These are phyloP conservation scores for Acipenser ruthenus DNA, from an alignment of 2,797 vertebrate genomes.

Conservation along the genomic window DNA sequence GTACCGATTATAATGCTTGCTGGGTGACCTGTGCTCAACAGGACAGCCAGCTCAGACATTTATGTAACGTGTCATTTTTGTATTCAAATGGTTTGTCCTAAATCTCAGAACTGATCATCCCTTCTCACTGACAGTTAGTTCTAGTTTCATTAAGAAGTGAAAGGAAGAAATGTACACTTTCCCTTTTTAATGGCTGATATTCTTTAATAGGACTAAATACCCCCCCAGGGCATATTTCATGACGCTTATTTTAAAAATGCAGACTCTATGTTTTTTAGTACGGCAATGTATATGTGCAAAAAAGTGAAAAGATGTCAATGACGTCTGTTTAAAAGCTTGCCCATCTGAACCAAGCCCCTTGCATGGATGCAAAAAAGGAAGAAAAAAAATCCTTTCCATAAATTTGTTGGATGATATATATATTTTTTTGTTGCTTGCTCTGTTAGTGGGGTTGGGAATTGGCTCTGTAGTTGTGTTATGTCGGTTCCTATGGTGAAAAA, in stretches of 20 bases:
- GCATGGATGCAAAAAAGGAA: slow-evolving; percentile 26
- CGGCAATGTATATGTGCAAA: slow-evolving; percentile 30
- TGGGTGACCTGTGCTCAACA: not conserved
- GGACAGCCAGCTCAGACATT: slow-evolving; percentile 11
- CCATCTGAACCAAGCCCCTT: slow-evolving; percentile 32
- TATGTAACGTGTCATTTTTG: slow-evolving; percentile 19
- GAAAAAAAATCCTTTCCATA: slow-evolving; percentile 27
- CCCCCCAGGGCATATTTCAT: no score
- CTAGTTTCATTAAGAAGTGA: not conserved
- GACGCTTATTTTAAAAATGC: no score
- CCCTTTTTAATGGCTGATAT: no score
- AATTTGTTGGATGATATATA: slow-evolving; percentile 45
- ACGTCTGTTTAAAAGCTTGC: slow-evolving; percentile 39
- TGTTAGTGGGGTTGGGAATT: slow-evolving; percentile 66
- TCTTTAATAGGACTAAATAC: no score
- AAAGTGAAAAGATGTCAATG: slow-evolving; percentile 36
- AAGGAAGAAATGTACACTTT: not conserved
- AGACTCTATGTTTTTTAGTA: not conserved
- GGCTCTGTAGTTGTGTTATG: slow-evolving; percentile 74
- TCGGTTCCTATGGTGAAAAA: slow-evolving; percentile 91
- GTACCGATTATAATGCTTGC: slow-evolving; percentile 9
- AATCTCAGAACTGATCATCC: not conserved
- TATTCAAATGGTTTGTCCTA: not conserved
- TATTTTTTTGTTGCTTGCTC: slow-evolving; percentile 53
- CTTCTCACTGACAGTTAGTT: not conserved